Base-by-base conservation (phyloP, 2,113 vertebrate species). In the Clupea harengus region DNA sequence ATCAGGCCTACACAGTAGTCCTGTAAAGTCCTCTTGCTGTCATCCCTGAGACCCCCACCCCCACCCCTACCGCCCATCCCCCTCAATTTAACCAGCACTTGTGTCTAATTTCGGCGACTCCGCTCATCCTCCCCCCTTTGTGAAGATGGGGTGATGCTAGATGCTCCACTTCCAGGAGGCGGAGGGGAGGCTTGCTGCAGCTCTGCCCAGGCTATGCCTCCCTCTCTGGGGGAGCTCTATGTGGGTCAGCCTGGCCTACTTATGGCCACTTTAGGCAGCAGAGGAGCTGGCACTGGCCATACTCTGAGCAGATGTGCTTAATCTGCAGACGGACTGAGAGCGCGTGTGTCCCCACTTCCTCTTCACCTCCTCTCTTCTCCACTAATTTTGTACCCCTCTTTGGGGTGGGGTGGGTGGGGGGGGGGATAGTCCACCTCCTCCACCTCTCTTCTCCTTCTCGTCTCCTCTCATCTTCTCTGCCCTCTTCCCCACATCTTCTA, bases 241-340 rank as follows among this genome's bases (percentile, higher is more conserved):
- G 83, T 94, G 90, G 90, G 91, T 87, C 90, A 89, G 89, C 82
- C 44, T 91, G 91, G 57, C 92, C 91, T 90, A 92, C 87, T 91
- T 94, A 82, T 49, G 84, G 78, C 86, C 85, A 84, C 54, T 85
- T 83, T 82, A 81, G 84, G 54, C 64, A 32, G 64, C 64, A 32
- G n/a, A 72, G 8, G 25, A 72, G 64, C 80, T 45, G 78, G 39
- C n/a, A 81, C 86, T 83, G 84, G 88, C 82, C 78, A 81, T n/a
- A 13, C 82, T 46, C 72, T 3, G 72, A 82, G 87, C 87, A 92
- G 86, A 91, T 90, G 88, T 88, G 84, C 84, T 87, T 83, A 83
- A 86, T 82, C 85, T 52, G 78, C 44, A 84, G 86, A 46, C 81
- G 44, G 15, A n/a, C 50, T 81, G 39, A 82, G 75, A 2, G 54